Base-by-base conservation (phyloP, 2,888 invertebrate species). In the Rotaria magnacalcarata region DNA sequence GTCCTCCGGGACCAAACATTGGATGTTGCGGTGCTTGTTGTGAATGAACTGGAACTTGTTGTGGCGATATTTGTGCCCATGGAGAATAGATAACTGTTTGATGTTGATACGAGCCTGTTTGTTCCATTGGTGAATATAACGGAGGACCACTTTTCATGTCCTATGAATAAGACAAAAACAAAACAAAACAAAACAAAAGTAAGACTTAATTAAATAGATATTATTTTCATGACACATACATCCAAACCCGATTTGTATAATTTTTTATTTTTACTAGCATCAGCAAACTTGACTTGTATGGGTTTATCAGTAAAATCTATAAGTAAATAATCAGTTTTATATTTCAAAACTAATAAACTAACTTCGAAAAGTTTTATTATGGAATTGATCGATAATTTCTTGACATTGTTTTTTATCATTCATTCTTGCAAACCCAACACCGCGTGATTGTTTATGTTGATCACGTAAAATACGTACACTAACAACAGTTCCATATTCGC, bases 351-450 rank as follows among this genome's bases (percentile, higher is more conserved):
- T n/a, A 47, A 5, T 5, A 34, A 24, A 47, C 43, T 41, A 67
- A 74, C 84, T 75, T 24, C 85, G 86, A 86, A 86, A 86, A 21
- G 86, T 74, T 91, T 94, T 95, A 87, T 96, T 96, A 91, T 97
- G 96, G 91, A 96, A 96, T 92, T 95, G 94, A 92, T 94, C 93
- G 89, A 97, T 97, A 89, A 97, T 96, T 91, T 95, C 95, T 92
- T 97, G 96, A 93, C 97, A 97, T 90, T 96, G 96, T 91, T 97
- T 97, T 90, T 95, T 95, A 87, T 95, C 95, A 91, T 98, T 97
- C 97, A 98, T 97, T 92, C 93, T 92, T 85, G 93, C 94, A 90
- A 94, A 94, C 87, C 94, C 94, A 87, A 94, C 94, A 56, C 94
- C 97, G 93, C 96, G 95, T 91, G 96, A 96, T 90, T 95, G 94